Evolutionary conservation across 2,888 invertebrate species (phyloP).

Genomic region (Drosophila histrio): DNA sequence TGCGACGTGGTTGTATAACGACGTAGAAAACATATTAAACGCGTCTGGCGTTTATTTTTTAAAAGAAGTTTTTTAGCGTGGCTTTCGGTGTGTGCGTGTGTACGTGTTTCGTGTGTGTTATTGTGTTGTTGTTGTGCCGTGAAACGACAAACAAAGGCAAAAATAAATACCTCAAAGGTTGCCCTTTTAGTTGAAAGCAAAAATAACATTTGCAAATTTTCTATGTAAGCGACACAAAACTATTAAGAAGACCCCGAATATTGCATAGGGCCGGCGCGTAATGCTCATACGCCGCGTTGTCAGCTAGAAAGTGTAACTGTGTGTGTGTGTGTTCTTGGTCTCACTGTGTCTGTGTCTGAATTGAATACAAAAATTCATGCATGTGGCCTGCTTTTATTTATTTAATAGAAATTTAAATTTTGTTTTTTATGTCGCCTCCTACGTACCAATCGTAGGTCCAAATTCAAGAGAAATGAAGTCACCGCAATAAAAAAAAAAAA

Average conservation of each 20-base stretch:
- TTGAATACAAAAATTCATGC: slow-evolving; percentile 48
- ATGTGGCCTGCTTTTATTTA: slow-evolving; percentile 69
- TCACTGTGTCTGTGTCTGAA: slow-evolving; percentile 40
- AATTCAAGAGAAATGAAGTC: slow-evolving; percentile 57
- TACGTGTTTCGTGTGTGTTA: slow-evolving; percentile 23
- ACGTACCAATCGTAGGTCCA: slow-evolving; percentile 39
- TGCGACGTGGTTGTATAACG: slow-evolving; percentile 83
- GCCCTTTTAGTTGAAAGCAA: slow-evolving; percentile 29
- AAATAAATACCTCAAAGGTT: slow-evolving; percentile 32
- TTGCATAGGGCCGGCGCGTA: slow-evolving; percentile 39
- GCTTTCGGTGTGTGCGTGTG: slow-evolving; percentile 22
- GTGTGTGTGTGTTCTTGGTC: slow-evolving; percentile 15
- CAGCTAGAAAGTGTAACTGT: slow-evolving; percentile 50
- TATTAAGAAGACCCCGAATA: slow-evolving; percentile 8
- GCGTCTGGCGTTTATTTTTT: slow-evolving; percentile 32
- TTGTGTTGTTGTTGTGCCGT: slow-evolving; percentile 35
- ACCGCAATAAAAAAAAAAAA: slow-evolving; percentile 15
- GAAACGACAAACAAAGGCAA: slow-evolving; percentile 43
- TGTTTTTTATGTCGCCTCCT: slow-evolving; percentile 32
- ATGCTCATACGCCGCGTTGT: slow-evolving; percentile 61
- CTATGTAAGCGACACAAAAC: slow-evolving; percentile 42
- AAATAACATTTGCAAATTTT: slow-evolving; percentile 18
- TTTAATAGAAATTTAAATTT: slow-evolving; percentile 71
- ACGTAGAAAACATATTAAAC: slow-evolving; percentile 59
- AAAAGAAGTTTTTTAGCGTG: slow-evolving; percentile 33